Evolutionary conservation across 2,113 vertebrate genomes (phyloP).

Genomic region (Neofelis nebulosa): DNA sequence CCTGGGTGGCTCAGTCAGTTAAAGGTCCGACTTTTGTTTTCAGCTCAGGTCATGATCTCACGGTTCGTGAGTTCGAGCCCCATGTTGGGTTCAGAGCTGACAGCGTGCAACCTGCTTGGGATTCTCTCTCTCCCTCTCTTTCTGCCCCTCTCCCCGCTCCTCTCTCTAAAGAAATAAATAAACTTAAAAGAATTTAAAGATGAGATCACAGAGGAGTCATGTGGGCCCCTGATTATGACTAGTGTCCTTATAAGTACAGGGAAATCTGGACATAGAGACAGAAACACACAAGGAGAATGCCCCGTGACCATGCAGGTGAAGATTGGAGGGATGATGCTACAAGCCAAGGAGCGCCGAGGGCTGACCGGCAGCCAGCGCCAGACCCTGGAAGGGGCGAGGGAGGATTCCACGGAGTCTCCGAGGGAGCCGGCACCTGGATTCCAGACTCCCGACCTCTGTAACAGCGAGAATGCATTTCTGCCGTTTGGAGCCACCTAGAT

Average conservation of each 20-base stretch:
- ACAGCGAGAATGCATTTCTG: accelerated
- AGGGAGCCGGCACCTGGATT: not conserved
- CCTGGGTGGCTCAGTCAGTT: no score
- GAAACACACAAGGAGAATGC: not conserved
- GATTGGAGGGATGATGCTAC: accelerated
- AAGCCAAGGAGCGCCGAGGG: not conserved
- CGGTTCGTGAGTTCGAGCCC: no score
- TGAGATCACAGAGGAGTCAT: not conserved
- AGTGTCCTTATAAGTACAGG: not conserved
- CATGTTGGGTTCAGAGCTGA: no score
- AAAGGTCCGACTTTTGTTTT: no score
- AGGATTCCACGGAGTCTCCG: accelerated
- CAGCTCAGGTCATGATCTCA: no score
- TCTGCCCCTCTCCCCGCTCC: no score
- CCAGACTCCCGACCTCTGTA: not conserved
- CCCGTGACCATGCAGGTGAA: not conserved
- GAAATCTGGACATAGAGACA: not conserved
- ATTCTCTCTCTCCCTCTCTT: no score
- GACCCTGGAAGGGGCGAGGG: not conserved
- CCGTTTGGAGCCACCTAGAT: not conserved
- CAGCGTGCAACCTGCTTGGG: no score
- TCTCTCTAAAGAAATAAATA: no score
- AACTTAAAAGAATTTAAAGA: no score
- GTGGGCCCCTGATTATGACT: not conserved
- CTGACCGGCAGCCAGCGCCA: accelerated